Conservation (phyloP, 1,140 invertebrate genomes). For the Eufriesea mexicana region DNA sequence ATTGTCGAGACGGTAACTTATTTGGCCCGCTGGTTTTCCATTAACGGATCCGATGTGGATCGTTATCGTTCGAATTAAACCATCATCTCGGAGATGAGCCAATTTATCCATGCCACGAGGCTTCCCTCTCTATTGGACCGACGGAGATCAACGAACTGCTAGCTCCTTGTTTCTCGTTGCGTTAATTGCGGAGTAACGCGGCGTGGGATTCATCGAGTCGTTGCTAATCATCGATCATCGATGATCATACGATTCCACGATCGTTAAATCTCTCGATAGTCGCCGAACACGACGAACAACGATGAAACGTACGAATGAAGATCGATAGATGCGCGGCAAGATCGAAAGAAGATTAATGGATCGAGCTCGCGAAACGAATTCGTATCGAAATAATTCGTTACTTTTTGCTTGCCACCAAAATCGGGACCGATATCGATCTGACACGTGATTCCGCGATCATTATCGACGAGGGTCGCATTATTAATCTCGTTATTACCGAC, state of each 20-base stretch:
- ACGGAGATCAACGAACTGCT: constrained; percentile 33
- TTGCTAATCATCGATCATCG: constrained; percentile 32
- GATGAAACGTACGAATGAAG: too few species aligned
- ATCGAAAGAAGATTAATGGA: background rate
- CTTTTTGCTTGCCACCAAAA: constrained; percentile 46
- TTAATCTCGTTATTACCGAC: constrained; percentile 60
- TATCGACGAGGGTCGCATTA: constrained; percentile 62
- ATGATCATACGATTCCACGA: background rate
- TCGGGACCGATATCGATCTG: constrained; percentile 43
- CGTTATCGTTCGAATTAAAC: background rate
- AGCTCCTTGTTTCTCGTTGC: background rate
- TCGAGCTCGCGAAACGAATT: too few species aligned
- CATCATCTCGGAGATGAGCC: background rate
- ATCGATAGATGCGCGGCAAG: background rate
- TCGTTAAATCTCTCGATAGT: too few species aligned
- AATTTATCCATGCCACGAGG: too few species aligned
- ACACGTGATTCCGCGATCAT: constrained; percentile 63
- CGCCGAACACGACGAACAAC: too few species aligned
- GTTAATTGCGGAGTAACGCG: constrained; percentile 29
- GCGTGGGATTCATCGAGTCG: background rate
- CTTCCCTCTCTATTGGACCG: background rate
- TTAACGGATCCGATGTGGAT: too few species aligned
- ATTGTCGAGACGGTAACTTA: background rate
- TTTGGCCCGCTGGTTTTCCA: too few species aligned
- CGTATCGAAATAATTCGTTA: background rate